Evolutionary conservation across 2,888 invertebrate species (phyloP), one percentile per base, ranked within the genome.

Genomic region (Melieria omissa): DNA sequence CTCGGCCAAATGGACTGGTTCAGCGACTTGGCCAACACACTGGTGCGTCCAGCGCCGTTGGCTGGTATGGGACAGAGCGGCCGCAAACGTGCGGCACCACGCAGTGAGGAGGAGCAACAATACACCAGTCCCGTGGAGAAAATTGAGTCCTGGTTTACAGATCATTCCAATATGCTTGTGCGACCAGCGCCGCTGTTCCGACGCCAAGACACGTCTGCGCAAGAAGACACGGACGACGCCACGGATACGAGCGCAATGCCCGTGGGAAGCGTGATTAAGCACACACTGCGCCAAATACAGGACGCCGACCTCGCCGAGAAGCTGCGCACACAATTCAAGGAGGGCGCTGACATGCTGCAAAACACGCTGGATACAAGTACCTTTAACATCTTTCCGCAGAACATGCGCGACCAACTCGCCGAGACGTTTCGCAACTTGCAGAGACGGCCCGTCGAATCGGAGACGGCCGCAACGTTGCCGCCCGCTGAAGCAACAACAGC

Each of bases 41-140:
- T 86, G 49, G 81, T 85, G 6, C 80, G 83, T 9, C 85, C 85
- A 0, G 84, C 86, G 3, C 85, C 86, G 0, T 62, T 83, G n/a
- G 79, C 79, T 5, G 72, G 75, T n/a, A 0, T 42, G 0, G 55
- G 64, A 57, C 61, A 55, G 3, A 29, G 60, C 5, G 14, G 65
- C n/a, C 65, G 5, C 44, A 54, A 64, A 12, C 67, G 66, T 4
- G 62, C 63, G n/a, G 49, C 60, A 4, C 55, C 44, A 4, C 61
- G 57, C 44, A 14, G 42, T 4, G 60, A 54, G 2, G 69, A 41
- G 1, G 73, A 54, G 4, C 57, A 63, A 54, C 57, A 61, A 12
- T 49, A 68, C 4, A 52, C 65, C 6, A 16, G 14, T 12, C 12
- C 64, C 7, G 49, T 60, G 5, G 14, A 60, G 16, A 67, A 76